Base-by-base conservation (phyloP, 2,888 invertebrate genomes). In the Aplocera efformata region DNA sequence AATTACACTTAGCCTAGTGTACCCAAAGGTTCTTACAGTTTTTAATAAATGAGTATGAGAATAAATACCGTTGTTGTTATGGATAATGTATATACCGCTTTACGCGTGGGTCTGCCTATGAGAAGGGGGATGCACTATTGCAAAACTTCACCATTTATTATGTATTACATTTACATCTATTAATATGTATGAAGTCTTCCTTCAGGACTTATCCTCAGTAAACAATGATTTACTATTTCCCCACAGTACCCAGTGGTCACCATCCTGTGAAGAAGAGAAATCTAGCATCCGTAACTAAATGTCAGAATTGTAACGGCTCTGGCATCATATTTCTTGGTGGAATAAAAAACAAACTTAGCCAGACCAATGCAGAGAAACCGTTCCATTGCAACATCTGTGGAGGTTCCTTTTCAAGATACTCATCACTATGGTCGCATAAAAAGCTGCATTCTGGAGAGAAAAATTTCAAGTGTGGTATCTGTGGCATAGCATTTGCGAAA, bases 321-420 rank as follows among this genome's bases (percentile, higher is more conserved):
- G 96, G 96, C 29, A 94, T 96, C 35, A 95, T 96, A 57, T 94
- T 94, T 67, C 92, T 94, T 50, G 94, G 94, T 44, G 91, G 91
- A 22, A 86, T 90, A 45, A 91, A 91, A 66, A 88, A 84, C 58
- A 91, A 91, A 64, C 82, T 89, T 57, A 90, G 90, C 60, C 88
- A 85, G 60, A 82, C 89, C 33, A 90, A 89, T 58, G 74, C 90
- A 54, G 95, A 96, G 59, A 96, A 96, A 80, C 95, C 96, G 1
- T 96, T 95, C 77, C 94, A 94, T 67, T 96, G 96, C 79, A 95
- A 95, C 69, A 95, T 96, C 57, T 96, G 96, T 66, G 95, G 95
- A 38, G 94, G 93, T 9, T 91, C 94, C 7, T 94, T 94, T 76
- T 94, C 94, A 46, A 91, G 95, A 67, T 96, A 96, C 78, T 95